phyloP scores from a whole-genome alignment of 2,113 vertebrate species.

The Silurus asotus region DNA sequence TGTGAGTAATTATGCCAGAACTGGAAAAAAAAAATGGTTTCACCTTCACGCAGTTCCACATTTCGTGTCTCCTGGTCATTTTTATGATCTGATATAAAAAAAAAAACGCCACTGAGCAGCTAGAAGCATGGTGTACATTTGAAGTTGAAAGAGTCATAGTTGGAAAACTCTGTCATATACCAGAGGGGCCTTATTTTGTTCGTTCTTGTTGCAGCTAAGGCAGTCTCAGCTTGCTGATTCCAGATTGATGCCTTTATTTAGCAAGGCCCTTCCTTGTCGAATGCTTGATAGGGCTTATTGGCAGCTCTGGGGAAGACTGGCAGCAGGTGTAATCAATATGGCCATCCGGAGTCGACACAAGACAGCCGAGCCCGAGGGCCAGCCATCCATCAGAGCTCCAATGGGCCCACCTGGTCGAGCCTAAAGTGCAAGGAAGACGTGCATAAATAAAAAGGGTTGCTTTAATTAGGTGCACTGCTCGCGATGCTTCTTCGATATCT shows the following conservation, averaged over 20 bases:
- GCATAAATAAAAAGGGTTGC: slow-evolving; percentile 67
- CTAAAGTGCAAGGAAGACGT: slow-evolving; percentile 42
- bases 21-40: slow-evolving; percentile 28
- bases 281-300: slow-evolving; percentile 61
- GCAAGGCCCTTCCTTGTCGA: slow-evolving; percentile 44
- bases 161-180: slow-evolving; percentile 35
- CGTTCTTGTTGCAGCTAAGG: slow-evolving; percentile 21
- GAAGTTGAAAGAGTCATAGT: too few relatives aligned
- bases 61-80: slow-evolving; percentile 55
- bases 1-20: slow-evolving; percentile 60
- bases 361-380: slow-evolving; percentile 61
- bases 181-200: slow-evolving; percentile 20
- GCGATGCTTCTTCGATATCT: slow-evolving; percentile 62
- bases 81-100: slow-evolving; percentile 51
- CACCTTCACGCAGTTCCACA: slow-evolving; percentile 36
- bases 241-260: slow-evolving; percentile 67
- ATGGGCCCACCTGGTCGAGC: slow-evolving; percentile 51
- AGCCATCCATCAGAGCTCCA: slow-evolving; percentile 61
- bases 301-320: slow-evolving; percentile 67
- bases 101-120: slow-evolving; percentile 47
- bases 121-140: background rate
- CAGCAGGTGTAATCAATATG: slow-evolving; percentile 68
- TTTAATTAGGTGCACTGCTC: slow-evolving; percentile 62
- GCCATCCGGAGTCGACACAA: slow-evolving; percentile 63
- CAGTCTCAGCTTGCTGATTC: slow-evolving; percentile 49